phyloP scores from a whole-genome alignment of 2,888 invertebrate species.

The Mythimna loreyi region DNA sequence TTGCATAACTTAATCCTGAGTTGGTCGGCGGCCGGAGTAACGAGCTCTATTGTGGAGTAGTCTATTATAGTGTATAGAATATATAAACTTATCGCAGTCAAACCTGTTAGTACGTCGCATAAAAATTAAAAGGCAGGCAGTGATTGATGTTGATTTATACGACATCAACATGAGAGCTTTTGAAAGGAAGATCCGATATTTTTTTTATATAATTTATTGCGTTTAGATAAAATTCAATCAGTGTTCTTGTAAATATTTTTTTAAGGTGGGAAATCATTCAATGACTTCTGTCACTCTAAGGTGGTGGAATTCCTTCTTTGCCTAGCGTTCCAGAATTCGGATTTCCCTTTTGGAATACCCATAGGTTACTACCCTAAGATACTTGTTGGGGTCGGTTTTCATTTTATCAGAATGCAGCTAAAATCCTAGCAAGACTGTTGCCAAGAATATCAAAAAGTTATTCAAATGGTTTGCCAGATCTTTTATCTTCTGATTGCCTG shows the following conservation, averaged over 20 bases:
- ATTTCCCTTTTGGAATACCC: too few relatives aligned
- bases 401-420: too few relatives aligned
- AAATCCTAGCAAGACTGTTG: neutral
- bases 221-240: constrained; percentile 2
- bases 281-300: too few relatives aligned
- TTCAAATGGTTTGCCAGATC: neutral
- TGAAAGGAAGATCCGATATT: constrained; percentile 6
- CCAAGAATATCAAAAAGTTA: neutral
- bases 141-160: constrained; percentile 65
- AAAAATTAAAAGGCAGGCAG: constrained; percentile 57
- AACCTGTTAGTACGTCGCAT: constrained; percentile 56
- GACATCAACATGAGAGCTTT: constrained; percentile 37
- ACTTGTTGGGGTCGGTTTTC: too few relatives aligned
- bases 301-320: too few relatives aligned
- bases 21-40: constrained; percentile 66
- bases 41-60: constrained; percentile 74
- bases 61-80: constrained; percentile 52
- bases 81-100: constrained; percentile 38
- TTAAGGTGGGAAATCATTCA: too few relatives aligned
- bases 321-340: too few relatives aligned
- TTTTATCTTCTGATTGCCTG: neutral
- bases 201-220: constrained; percentile 2
- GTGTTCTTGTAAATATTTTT: neutral
- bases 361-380: too few relatives aligned
- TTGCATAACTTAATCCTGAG: constrained; percentile 65